These are phyloP conservation scores for Noctua janthina DNA, from an alignment of 2,888 invertebrate species.

Conservation along the genomic window DNA sequence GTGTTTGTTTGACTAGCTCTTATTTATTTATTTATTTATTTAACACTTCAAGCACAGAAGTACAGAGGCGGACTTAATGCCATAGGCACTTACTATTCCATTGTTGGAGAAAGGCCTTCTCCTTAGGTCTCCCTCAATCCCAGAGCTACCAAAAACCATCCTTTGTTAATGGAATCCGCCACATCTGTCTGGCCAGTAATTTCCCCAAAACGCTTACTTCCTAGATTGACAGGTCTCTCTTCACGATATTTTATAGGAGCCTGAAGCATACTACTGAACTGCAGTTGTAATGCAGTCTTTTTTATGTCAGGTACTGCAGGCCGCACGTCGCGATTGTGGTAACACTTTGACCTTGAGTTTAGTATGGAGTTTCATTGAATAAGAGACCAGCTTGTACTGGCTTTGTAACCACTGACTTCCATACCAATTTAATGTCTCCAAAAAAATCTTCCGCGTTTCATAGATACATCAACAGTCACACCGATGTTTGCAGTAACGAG, in stretches of 20 bases:
- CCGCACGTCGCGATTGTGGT: no score
- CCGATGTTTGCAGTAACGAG: background rate
- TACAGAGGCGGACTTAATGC: no score
- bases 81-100: no score
- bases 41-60: no score
- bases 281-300: background rate
- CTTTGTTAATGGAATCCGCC: background rate
- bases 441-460: background rate
- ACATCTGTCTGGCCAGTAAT: background rate
- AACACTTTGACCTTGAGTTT: background rate
- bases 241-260: no score
- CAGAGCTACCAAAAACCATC: no score
- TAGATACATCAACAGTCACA: background rate
- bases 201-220: background rate
- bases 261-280: background rate
- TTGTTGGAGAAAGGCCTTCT: background rate
- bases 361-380: background rate
- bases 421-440: no score
- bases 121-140: background rate
- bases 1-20: no score
- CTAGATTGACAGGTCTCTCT: no score
- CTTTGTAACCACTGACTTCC: background rate
- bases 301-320: background rate
- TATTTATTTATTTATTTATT: no score
- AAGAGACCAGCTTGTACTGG: background rate